A percentile compares a stretch with the other conserved stretches of the same genome.
phyloP scores from a whole-genome alignment of 2,888 invertebrate species.

The Oscheius sp. region DNA sequence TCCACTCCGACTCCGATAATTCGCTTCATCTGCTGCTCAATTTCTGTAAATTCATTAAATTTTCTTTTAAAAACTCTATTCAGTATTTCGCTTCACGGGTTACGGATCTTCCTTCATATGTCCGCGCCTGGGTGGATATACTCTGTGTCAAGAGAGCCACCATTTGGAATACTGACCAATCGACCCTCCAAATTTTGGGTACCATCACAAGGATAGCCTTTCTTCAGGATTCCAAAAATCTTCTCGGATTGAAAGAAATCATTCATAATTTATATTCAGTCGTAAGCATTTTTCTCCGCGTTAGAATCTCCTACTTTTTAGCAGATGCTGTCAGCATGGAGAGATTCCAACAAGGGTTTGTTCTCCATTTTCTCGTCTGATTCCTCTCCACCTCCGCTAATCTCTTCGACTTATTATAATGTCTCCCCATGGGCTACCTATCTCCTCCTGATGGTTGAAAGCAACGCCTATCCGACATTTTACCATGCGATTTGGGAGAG shows the following conservation, averaged over 20 bases:
- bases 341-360: conserved; percentile 51
- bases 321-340: conserved; percentile 47
- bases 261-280: conserved; percentile 61
- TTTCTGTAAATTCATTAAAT: conserved; percentile 49
- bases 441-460: conserved; percentile 63
- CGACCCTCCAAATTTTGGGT: conserved; percentile 52
- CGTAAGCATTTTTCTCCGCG: not conserved
- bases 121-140: conserved; percentile 51
- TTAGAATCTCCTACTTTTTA: conserved; percentile 14
- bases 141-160: conserved; percentile 44
- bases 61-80: not conserved
- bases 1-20: conserved; percentile 67
- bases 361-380: conserved; percentile 62
- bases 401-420: conserved; percentile 44
- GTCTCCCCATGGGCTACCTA: conserved; percentile 63
- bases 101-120: conserved; percentile 41
- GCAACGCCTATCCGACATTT: conserved; percentile 53
- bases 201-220: conserved; percentile 61
- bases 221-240: conserved; percentile 51
- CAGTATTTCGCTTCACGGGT: conserved; percentile 42
- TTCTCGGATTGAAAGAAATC: conserved; percentile 54
- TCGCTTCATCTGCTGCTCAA: conserved; percentile 59
- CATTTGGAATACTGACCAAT: conserved; percentile 52
- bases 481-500: conserved; percentile 55
- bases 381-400: conserved; percentile 60